Evolutionary conservation across 2,113 vertebrate genomes (phyloP), one percentile per base, ranked within the genome.

Genomic region (Poeciliopsis occidentalis): DNA sequence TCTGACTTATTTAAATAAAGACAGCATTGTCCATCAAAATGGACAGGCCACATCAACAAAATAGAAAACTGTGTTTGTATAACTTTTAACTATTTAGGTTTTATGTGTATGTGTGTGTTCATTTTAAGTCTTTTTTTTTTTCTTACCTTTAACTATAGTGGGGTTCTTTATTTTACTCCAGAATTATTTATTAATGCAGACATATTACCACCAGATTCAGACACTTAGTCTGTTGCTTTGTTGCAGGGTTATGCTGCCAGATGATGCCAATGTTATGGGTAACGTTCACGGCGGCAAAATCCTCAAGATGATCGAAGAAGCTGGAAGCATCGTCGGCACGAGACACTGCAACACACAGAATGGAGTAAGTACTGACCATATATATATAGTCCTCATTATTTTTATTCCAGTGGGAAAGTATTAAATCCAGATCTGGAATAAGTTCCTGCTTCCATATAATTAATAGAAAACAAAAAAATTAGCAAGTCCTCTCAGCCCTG

Each of bases 291-390:
- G 98, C 0, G 98, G 97, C 19, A 97, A 93, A 71, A 96, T 99
- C 88, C 93, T 99, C 84, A 98, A 97, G 93, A 98, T 99, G 97
- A 98, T 99, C 0, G 98, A 99, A 91, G 98, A 99, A 81, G 98
- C 98, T 0, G 98, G 98, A 3, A 95, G 95, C 89, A 97, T 99
- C 84, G 96, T 98, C 51, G 94, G 97, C 80, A 98, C 97, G 0
- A 95, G 97, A 3, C 97, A 99, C 89, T 99, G 98, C 89, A 99
- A 99, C 87, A 95, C 93, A 27, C 95, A 95, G 88, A 85, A 89
- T 0, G 95, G 94, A 93, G 98, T 98, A 84, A 89, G 83, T 79
- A 8, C 27, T 30, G 1, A 26, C 8, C 44, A 37, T 0, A 57
- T 1, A 57, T 1, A 27, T 15, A 60, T 51, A 24, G n/a, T 30